These are phyloP conservation scores for Ommatoiulus sabulosus DNA, from an alignment of 2,888 invertebrate species.

Conservation along the genomic window DNA sequence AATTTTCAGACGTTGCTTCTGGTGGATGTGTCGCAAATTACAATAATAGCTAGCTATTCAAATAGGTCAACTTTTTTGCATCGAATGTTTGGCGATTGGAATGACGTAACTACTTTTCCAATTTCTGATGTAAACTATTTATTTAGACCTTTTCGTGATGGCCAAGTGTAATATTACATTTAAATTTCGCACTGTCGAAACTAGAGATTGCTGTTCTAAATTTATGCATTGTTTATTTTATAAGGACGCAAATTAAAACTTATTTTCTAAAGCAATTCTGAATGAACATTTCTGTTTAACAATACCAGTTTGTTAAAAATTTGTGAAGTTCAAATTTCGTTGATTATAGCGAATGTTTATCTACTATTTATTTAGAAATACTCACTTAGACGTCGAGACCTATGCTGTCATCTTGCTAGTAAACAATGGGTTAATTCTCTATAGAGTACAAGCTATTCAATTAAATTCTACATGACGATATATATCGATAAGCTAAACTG, in stretches of 20 bases:
- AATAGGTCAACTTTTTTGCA: constrained; percentile 3
- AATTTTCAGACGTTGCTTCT: not conserved
- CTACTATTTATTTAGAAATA: not conserved
- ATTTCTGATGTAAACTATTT: constrained; percentile 9
- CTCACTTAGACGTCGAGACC: not conserved
- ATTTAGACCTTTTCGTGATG: not conserved
- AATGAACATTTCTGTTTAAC: not conserved
- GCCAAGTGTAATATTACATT: not conserved
- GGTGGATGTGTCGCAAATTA: not conserved
- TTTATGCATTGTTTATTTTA: not conserved
- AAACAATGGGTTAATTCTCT: not conserved
- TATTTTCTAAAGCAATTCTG: not conserved
- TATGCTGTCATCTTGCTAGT: not conserved
- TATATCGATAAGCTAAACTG: not conserved
- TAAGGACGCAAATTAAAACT: not conserved
- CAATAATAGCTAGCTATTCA: not conserved
- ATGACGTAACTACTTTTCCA: constrained; percentile 21
- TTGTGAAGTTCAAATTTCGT: not conserved
- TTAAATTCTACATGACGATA: not conserved
- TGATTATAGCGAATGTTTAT: not conserved
- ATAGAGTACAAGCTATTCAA: not conserved
- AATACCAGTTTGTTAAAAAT: not conserved
- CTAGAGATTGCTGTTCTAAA: constrained; percentile 19
- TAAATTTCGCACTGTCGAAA: constrained; percentile 23
- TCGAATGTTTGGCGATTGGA: not conserved